A percentile compares a stretch with the other conserved stretches of the same genome.
These are phyloP conservation scores for Drosophila nigricruria DNA, from an alignment of 2,888 invertebrate genomes.

Conservation along the genomic window DNA sequence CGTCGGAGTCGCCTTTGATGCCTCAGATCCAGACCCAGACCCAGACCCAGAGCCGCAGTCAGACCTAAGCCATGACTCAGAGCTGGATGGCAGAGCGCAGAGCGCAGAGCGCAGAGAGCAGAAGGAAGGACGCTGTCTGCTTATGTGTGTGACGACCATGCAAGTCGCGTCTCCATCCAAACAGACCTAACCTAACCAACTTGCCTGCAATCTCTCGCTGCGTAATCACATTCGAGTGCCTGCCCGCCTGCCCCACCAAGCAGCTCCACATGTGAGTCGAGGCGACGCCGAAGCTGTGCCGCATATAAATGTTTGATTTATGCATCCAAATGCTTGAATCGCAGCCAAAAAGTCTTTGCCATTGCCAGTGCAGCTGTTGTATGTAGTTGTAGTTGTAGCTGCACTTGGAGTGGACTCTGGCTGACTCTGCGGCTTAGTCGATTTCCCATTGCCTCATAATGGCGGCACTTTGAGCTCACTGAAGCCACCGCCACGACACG, in stretches of 20 bases:
- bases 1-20: constrained; percentile 82
- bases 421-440: constrained; percentile 24
- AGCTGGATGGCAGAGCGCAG: constrained; percentile 37
- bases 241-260: constrained; percentile 23
- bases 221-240: constrained; percentile 80
- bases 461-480: constrained; percentile 78
- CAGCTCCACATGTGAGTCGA: constrained; percentile 67
- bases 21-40: constrained; percentile 15
- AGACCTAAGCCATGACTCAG: constrained; percentile 69
- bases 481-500: constrained; percentile 55
- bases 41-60: constrained; percentile 3
- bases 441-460: constrained; percentile 54
- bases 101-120: constrained; percentile 8
- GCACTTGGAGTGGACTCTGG: constrained; percentile 44
- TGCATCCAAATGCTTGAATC: constrained; percentile 83
- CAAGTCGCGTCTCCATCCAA: constrained; percentile 53
- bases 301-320: constrained; percentile 83
- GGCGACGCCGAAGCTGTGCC: constrained; percentile 77
- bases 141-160: constrained; percentile 55
- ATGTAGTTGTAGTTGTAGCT: constrained; percentile 37
- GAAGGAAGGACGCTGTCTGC: constrained; percentile 31
- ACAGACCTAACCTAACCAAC: constrained; percentile 51
- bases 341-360: constrained; percentile 82
- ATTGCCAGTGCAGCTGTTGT: constrained; percentile 63
- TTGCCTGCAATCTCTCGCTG: constrained; percentile 77